phyloP scores from a whole-genome alignment of 2,888 invertebrate genomes.

The Spicauda simplicius region DNA sequence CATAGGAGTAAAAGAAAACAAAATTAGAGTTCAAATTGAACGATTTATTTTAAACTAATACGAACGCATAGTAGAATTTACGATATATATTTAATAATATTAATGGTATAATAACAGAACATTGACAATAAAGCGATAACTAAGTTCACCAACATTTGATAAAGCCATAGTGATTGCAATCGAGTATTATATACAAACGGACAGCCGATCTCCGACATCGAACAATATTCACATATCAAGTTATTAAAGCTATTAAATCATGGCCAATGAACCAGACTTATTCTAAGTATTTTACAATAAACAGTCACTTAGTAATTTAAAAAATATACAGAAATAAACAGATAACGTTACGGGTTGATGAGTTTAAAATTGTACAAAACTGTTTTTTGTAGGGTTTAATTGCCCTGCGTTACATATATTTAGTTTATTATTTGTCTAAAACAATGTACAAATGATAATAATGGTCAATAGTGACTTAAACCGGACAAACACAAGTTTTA shows the following conservation, averaged over 20 bases:
- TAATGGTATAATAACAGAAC: slow-evolving; percentile 80
- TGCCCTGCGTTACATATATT: too few species aligned
- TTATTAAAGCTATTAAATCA: slow-evolving; percentile 80
- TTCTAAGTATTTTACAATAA: slow-evolving; percentile 48
- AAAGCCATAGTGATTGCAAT: slow-evolving; percentile 74
- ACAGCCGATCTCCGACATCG: slow-evolving; percentile 51
- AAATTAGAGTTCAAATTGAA: slow-evolving; percentile 65
- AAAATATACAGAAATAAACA: background rate
- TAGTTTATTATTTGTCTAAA: too few species aligned
- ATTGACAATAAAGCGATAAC: slow-evolving; percentile 79
- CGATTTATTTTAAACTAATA: slow-evolving; percentile 84
- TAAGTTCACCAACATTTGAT: slow-evolving; percentile 76
- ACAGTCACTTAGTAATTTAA: slow-evolving; percentile 19
- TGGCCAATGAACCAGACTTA: slow-evolving; percentile 77
- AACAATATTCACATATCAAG: slow-evolving; percentile 67
- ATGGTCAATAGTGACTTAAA: too few species aligned
- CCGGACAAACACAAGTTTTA: too few species aligned
- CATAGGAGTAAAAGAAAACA: slow-evolving; percentile 43
- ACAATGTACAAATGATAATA: too few species aligned
- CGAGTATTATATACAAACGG: slow-evolving; percentile 62
- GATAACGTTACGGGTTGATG: too few species aligned
- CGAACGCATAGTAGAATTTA: slow-evolving; percentile 83
- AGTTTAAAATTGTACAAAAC: too few species aligned
- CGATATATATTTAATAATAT: slow-evolving; percentile 80
- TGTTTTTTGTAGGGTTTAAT: background rate